These are phyloP conservation scores for Drosophila simulans DNA, from an alignment of 1,140 invertebrate species.

Conservation along the genomic window DNA sequence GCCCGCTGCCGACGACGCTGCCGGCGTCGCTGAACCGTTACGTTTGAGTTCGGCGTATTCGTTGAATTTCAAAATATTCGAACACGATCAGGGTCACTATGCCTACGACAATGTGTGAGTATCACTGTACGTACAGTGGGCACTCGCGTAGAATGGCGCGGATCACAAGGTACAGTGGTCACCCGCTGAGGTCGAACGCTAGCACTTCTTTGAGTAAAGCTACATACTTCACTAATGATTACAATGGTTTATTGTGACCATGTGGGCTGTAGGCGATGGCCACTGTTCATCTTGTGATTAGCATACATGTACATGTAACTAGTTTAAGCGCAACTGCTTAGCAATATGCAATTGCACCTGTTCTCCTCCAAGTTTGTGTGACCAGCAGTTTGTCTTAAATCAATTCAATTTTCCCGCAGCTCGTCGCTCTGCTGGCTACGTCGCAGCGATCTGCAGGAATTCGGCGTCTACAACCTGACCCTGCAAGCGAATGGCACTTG, in stretches of 20 bases:
- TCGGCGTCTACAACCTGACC: constrained; percentile 90
- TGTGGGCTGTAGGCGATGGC: background rate
- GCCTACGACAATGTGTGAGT: constrained; percentile 86
- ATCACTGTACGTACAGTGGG: constrained; percentile 50
- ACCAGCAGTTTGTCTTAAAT: constrained; percentile 1
- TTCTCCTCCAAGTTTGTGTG: constrained; percentile 13
- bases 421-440: constrained; percentile 85
- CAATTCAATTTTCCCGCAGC: constrained; percentile 49
- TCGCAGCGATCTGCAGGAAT: constrained; percentile 88
- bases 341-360: constrained; percentile 15
- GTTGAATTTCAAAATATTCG: constrained; percentile 81
- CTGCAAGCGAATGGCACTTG: constrained; percentile 86
- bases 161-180: background rate
- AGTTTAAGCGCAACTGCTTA: constrained; percentile 39
- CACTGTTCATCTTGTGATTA: background rate
- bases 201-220: too few species aligned
- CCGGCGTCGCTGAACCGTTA: constrained; percentile 54
- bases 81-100: constrained; percentile 78
- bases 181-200: background rate
- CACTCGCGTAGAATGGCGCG: background rate
- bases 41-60: constrained; percentile 80
- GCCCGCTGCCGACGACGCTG: constrained; percentile 45
- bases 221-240: too few species aligned
- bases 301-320: constrained; percentile 9
- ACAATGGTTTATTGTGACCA: background rate